Conservation (phyloP, 2,888 invertebrate genomes). For the Carcina quercana region DNA sequence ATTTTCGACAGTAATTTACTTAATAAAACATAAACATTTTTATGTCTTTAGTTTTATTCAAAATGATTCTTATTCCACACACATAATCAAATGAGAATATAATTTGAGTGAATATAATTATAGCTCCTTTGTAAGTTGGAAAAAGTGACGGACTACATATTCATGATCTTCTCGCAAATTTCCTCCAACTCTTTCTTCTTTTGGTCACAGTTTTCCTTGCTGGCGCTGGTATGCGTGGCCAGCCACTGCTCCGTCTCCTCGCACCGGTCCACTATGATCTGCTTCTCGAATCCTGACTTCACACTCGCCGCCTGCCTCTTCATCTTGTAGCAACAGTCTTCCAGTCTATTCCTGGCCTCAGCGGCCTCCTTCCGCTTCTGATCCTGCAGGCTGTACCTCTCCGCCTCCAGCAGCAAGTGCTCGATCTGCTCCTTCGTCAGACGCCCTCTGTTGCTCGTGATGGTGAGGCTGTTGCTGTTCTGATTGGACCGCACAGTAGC, state of each 20-base stretch:
- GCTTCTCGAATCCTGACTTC: not conserved
- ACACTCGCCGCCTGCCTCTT: not conserved
- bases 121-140: too few species aligned
- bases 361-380: conserved; percentile 76
- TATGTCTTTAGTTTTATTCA: too few species aligned
- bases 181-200: too few species aligned
- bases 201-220: too few species aligned
- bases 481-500: conserved; percentile 78
- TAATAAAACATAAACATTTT: too few species aligned
- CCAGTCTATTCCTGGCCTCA: conserved; percentile 75
- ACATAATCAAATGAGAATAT: too few species aligned
- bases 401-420: conserved; percentile 80
- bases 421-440: conserved; percentile 85
- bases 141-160: too few species aligned
- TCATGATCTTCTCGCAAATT: too few species aligned
- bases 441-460: conserved; percentile 83
- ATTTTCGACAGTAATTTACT: too few species aligned
- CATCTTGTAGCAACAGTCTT: conserved; percentile 53
- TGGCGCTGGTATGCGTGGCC: too few species aligned
- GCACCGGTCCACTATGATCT: not conserved
- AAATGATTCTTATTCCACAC: too few species aligned
- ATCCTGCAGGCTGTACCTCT: conserved; percentile 78
- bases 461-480: conserved; percentile 77
- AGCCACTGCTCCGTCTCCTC: not conserved
- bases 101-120: too few species aligned